These are phyloP conservation scores for Diarsia dahlii DNA, from an alignment of 2,888 invertebrate genomes.

Conservation along the genomic window DNA sequence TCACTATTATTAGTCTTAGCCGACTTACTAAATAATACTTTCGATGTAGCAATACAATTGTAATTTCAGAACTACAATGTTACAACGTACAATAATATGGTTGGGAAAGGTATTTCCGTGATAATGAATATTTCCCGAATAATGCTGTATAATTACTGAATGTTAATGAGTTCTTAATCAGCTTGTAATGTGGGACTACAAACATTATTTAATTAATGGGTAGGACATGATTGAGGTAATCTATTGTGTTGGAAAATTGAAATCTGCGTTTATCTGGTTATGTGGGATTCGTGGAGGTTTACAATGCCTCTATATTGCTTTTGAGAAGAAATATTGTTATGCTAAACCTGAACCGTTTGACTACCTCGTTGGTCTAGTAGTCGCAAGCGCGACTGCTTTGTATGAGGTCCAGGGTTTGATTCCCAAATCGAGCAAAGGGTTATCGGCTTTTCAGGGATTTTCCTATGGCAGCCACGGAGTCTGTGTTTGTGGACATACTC, in stretches of 20 bases:
- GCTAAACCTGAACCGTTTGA: no score
- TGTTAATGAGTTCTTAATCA: conserved; percentile 57
- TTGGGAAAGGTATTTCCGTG: neutral
- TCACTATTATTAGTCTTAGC: neutral
- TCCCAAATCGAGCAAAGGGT: no score
- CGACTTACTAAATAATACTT: neutral
- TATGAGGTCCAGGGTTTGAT: no score
- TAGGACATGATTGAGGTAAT: conserved; percentile 21
- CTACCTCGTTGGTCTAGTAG: no score
- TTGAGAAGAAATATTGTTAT: no score
- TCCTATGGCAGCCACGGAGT: no score
- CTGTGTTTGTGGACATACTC: no score
- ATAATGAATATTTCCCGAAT: conserved; percentile 25
- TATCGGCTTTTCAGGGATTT: no score
- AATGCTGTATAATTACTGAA: conserved; percentile 51
- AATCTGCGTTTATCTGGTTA: neutral
- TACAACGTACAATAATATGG: neutral
- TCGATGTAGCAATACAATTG: neutral
- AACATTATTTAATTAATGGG: conserved; percentile 42
- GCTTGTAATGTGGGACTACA: conserved; percentile 35
- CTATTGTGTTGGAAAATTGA: conserved; percentile 29
- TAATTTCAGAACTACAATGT: neutral
- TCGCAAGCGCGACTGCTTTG: no score
- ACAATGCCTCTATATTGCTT: neutral
- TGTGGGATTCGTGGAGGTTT: neutral